phyloP scores from a whole-genome alignment of 2,888 invertebrate species.

The Troides helena region DNA sequence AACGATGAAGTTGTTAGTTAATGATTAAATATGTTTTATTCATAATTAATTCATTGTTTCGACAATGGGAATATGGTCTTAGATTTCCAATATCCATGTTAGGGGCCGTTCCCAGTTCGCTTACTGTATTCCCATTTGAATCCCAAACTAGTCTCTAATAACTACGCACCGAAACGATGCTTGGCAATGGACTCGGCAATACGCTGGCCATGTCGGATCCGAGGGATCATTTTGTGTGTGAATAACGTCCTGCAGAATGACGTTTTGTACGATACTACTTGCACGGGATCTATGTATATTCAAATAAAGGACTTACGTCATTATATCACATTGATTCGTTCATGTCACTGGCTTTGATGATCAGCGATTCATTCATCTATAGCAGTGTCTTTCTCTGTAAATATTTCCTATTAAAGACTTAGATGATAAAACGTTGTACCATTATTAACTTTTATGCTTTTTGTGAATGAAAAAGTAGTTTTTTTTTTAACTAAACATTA shows the following conservation, averaged over 20 bases:
- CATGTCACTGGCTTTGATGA: too few species aligned
- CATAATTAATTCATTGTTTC: neutral
- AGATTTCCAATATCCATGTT: conserved; percentile 35
- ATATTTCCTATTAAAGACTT: too few species aligned
- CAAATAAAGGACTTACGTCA: too few species aligned
- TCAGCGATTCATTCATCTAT: too few species aligned
- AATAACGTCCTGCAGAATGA: conserved; percentile 1
- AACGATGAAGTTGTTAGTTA: too few species aligned
- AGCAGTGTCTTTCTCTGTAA: too few species aligned
- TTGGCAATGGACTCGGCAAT: conserved; percentile 12
- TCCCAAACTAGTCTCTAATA: conserved; percentile 27
- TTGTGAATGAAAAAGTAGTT: too few species aligned
- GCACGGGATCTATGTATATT: neutral
- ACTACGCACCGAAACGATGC: conserved; percentile 19
- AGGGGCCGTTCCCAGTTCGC: conserved; percentile 32
- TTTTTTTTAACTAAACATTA: too few species aligned
- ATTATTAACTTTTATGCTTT: too few species aligned
- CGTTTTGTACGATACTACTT: neutral
- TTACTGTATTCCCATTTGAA: conserved; percentile 30
- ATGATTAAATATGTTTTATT: too few species aligned
- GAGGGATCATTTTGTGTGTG: conserved; percentile 4
- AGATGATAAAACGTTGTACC: too few species aligned
- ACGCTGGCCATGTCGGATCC: conserved; percentile 7
- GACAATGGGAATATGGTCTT: conserved; percentile 27
- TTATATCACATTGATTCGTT: too few species aligned